A percentile compares a stretch with the other conserved stretches of the same genome.
These are phyloP conservation scores for Valencia hispanica DNA, from an alignment of 2,797 vertebrate species.

Conservation along the genomic window DNA sequence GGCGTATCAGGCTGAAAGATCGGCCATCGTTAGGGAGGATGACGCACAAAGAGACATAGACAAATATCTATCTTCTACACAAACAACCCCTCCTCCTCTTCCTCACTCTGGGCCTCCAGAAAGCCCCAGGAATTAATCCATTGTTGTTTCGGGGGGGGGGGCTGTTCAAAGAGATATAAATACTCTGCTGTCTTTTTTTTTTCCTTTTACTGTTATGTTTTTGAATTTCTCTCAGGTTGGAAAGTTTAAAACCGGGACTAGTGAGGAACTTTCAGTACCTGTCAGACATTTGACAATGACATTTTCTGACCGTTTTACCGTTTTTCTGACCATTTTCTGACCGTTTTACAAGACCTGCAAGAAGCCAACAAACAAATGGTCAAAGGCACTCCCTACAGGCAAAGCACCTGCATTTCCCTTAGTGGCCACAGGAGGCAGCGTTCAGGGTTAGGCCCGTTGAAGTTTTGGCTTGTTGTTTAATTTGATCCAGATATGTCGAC, in stretches of 20 bases:
- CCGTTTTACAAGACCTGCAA: not conserved
- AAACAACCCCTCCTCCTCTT: conserved; percentile 61
- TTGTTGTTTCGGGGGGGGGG: conserved; percentile 42
- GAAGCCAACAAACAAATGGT: too few species aligned
- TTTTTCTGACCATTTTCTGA: too few species aligned
- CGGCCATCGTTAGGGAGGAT: conserved; percentile 82
- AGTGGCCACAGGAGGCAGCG: not conserved
- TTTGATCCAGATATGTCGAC: not conserved
- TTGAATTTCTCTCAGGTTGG: not conserved
- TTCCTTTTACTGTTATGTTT: not conserved
- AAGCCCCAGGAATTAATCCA: conserved; percentile 49
- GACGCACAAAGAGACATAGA: conserved; percentile 81
- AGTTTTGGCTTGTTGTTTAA: not conserved
- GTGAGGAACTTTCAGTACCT: not conserved
- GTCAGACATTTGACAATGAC: not conserved
- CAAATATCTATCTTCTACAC: conserved; percentile 81
- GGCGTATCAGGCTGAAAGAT: conserved; percentile 84
- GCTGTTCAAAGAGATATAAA: conserved; percentile 6
- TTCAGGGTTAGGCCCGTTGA: not conserved
- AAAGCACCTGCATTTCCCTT: not conserved
- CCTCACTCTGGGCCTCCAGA: conserved; percentile 49
- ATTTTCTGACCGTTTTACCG: too few species aligned
- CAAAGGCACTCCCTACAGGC: not conserved
- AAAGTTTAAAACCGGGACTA: not conserved
- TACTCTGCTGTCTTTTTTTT: conserved; percentile 31